These are phyloP conservation scores for Gambusia holbrooki DNA, from an alignment of 2,113 vertebrate genomes.

Conservation along the genomic window DNA sequence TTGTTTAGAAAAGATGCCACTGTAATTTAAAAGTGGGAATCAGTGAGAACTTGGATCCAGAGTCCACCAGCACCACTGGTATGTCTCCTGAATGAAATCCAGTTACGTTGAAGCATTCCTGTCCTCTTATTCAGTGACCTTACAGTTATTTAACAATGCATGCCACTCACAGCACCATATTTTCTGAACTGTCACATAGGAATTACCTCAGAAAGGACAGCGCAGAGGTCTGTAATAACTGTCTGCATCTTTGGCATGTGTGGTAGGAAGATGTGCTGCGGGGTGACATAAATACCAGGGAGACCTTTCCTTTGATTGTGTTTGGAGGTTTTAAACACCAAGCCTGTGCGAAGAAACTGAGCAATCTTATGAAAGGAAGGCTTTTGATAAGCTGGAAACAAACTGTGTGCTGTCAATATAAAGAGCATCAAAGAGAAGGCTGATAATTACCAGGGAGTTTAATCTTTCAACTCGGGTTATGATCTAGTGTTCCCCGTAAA, in stretches of 20 bases:
- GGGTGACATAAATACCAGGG: constrained; percentile 82
- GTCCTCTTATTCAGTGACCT: constrained; percentile 21
- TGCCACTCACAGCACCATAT: constrained; percentile 26
- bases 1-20: constrained; percentile 1
- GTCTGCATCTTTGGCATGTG: constrained; percentile 77
- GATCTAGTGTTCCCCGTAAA: constrained; percentile 40
- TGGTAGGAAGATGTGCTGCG: constrained; percentile 79
- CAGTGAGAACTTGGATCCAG: constrained; percentile 46
- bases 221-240: constrained; percentile 46
- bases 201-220: constrained; percentile 39
- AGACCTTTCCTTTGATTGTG: constrained; percentile 78
- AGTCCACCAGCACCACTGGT: constrained; percentile 27
- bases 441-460: background rate
- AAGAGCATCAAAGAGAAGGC: constrained; percentile 22
- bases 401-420: constrained; percentile 8
- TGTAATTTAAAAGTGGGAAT: constrained; percentile 24
- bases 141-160: constrained; percentile 25
- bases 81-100: constrained; percentile 28
- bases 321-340: constrained; percentile 38
- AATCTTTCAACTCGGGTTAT: constrained; percentile 13
- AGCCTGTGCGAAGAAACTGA: constrained; percentile 56
- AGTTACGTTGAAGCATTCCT: constrained; percentile 28
- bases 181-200: constrained; percentile 41
- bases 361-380: constrained; percentile 10
- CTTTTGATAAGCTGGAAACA: constrained; percentile 30